phyloP scores from a whole-genome alignment of 2,888 invertebrate species.

The Lycia hirtaria region DNA sequence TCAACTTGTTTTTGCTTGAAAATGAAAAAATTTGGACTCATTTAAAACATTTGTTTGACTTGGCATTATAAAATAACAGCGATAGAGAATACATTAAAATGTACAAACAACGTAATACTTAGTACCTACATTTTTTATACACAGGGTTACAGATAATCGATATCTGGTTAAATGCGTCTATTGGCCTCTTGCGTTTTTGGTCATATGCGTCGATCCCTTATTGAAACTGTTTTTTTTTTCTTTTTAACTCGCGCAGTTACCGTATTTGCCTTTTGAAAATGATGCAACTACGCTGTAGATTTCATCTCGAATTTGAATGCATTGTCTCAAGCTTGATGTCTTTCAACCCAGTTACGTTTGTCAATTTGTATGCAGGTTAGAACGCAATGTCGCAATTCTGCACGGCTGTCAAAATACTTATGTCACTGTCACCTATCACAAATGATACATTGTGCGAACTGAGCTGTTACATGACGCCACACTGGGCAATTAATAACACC shows the following conservation, averaged over 20 bases:
- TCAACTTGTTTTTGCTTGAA: conserved; percentile 6
- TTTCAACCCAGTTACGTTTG: conserved; percentile 11
- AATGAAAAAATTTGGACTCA: background rate
- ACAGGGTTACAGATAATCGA: no score
- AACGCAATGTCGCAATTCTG: conserved; percentile 35
- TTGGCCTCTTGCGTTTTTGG: no score
- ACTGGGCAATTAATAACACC: conserved; percentile 36
- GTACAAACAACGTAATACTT: no score
- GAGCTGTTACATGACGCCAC: conserved; percentile 28
- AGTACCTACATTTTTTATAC: no score
- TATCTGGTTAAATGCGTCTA: no score
- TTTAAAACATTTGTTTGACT: no score
- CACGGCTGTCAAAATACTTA: conserved; percentile 40
- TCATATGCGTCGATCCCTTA: no score
- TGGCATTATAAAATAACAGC: no score
- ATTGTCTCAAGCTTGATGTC: conserved; percentile 14
- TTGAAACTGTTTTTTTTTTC: no score
- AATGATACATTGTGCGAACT: conserved; percentile 49
- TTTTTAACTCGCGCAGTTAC: no score
- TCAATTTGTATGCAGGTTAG: conserved; percentile 23
- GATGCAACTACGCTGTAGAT: background rate
- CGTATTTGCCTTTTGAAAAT: no score
- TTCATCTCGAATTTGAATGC: conserved; percentile 10
- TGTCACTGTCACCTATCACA: conserved; percentile 44
- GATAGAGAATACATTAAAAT: no score